Evolutionary conservation across 2,113 vertebrate genomes (phyloP), one percentile per base, ranked within the genome.

Genomic region (Grammomys surdaster): DNA sequence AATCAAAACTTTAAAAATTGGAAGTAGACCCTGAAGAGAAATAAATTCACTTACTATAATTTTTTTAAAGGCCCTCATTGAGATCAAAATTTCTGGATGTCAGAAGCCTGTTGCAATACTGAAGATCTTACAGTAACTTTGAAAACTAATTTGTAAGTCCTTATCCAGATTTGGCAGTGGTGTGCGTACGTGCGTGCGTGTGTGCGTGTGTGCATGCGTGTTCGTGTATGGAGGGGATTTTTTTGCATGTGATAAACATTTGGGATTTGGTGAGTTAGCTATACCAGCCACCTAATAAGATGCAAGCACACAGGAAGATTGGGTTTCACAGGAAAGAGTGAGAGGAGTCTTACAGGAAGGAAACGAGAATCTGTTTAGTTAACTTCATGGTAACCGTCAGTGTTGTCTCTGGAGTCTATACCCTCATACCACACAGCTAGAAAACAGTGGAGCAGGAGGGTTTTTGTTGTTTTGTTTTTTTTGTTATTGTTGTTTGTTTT

Each of bases 1-100:
- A 91, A 88, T 95, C 67, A 89, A 5, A 51, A 46, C 31, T 40
- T 93, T 85, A 5, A 17, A 17, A 80, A 20, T 96, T 95, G 95
- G 14, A 85, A 92, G 80, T 84, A 46, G 40, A 91, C 16, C 75
- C 7, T 36, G 33, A 24, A 89, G 81, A 93, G 60, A 40, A 84
- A 88, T 65, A 70, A 75, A 88, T 65, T 60, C 12, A 88, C 31
- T 33, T 48, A 72, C 56, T 17, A 43, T 58, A 20, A 36, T 28
- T 43, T 63, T 63, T 88, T 69, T 28, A 78, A 87, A 95, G 31
- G 14, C 31, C 81, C 54, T 65, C 58, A 73, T 31, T 28, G 93
- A 69, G 8, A 89, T 17, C 5, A 92, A 92, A 92, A 19, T 20
- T 86, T 87, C 40, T n/a, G 58, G 75, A 36, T 91, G 33, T 43